Percentiles rank a stretch among this genome's conserved stretches.
These are phyloP conservation scores for Ophiothrix spiculata DNA, from an alignment of 35 echinoderm and acorn worm genomes.

Conservation along the genomic window DNA sequence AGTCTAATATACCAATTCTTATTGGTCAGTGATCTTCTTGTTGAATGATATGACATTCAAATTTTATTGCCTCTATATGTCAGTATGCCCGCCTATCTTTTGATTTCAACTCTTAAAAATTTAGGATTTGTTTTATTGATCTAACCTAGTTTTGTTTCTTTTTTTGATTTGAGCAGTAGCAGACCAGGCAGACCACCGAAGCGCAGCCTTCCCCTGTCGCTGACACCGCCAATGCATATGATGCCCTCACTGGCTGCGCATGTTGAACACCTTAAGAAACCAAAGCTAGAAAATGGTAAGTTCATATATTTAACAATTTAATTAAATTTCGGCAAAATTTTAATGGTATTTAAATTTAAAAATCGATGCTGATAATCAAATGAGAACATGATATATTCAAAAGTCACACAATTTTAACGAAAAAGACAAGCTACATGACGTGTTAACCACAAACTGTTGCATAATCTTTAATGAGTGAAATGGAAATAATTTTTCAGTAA, in stretches of 20 bases:
- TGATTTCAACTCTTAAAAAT: background rate
- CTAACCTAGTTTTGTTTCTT: conserved; percentile 22
- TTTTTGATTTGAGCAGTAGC: conserved; percentile 64
- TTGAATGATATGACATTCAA: background rate
- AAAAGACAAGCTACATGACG: no score
- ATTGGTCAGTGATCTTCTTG: background rate
- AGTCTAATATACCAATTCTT: background rate
- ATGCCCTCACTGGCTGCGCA: conserved; percentile 55
- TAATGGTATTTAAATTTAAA: no score
- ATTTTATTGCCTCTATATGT: background rate
- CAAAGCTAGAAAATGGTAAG: conserved; percentile 93
- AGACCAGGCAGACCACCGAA: conserved; percentile 93
- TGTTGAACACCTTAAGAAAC: conserved; percentile 70
- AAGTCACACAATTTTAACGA: no score
- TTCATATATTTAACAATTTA: no score
- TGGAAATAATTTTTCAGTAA: no score
- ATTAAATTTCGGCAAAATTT: no score
- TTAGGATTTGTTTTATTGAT: no score
- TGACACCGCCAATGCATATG: conserved; percentile 69
- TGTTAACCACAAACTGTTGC: no score
- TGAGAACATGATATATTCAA: no score
- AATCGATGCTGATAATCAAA: no score
- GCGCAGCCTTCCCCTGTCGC: conserved; percentile 68
- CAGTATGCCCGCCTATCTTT: background rate
- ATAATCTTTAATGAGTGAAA: no score